phyloP scores from a whole-genome alignment of 2,888 invertebrate genomes.

The Xylota segnis region DNA sequence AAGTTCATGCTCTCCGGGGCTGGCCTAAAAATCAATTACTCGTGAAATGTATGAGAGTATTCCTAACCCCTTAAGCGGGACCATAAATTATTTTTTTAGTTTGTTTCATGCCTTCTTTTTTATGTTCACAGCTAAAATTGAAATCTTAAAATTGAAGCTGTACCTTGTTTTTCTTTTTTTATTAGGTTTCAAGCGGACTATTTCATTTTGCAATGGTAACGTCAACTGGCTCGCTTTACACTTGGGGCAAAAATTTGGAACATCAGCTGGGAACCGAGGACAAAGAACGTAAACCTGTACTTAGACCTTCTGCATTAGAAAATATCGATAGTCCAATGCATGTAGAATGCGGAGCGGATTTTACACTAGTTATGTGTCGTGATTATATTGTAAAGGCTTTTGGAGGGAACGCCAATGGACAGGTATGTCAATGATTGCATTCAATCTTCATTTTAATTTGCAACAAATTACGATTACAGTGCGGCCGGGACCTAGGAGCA shows the following conservation, averaged over 20 bases:
- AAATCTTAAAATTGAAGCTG: background rate
- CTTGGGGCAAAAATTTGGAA: constrained; percentile 96
- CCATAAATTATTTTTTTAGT: too few species aligned
- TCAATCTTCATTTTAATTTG: background rate
- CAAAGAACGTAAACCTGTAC: constrained; percentile 82
- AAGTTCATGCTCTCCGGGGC: too few species aligned
- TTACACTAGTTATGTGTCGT: constrained; percentile 84
- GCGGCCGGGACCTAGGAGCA: constrained; percentile 83
- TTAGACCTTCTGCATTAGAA: constrained; percentile 82
- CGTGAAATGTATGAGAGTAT: too few species aligned
- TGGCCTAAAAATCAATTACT: too few species aligned
- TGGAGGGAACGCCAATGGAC: constrained; percentile 84
- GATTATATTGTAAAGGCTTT: constrained; percentile 84
- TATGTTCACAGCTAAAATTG: too few species aligned
- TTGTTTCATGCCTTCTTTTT: too few species aligned
- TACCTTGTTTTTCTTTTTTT: background rate
- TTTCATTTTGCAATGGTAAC: constrained; percentile 92
- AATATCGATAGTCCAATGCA: constrained; percentile 83
- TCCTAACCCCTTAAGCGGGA: too few species aligned
- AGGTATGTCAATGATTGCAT: constrained; percentile 76
- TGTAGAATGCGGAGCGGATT: constrained; percentile 84
- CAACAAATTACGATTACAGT: constrained; percentile 76
- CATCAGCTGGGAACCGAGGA: constrained; percentile 91
- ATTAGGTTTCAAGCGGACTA: constrained; percentile 89
- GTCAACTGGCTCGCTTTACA: constrained; percentile 89